Conservation (phyloP, 1,140 invertebrate genomes). For the Drosophila nigromelanica region DNA sequence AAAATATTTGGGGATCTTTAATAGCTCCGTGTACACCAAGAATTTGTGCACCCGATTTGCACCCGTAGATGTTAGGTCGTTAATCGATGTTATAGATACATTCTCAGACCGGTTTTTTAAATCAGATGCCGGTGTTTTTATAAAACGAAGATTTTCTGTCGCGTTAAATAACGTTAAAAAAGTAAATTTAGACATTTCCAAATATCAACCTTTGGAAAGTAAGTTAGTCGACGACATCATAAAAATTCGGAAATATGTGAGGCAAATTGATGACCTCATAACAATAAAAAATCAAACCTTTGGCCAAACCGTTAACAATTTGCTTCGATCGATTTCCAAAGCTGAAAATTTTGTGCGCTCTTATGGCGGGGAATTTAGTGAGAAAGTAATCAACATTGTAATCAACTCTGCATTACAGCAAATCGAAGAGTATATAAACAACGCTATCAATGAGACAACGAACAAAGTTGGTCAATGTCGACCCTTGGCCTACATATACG, state of each 20-base stretch:
- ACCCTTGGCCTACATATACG: neutral
- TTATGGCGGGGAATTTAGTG: neutral
- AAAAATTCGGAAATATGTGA: too few relatives aligned
- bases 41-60: neutral
- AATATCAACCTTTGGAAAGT: too few relatives aligned
- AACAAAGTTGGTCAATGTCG: neutral
- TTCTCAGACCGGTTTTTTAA: too few relatives aligned
- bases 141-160: too few relatives aligned
- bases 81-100: too few relatives aligned
- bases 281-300: neutral
- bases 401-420: fast-evolving
- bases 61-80: neutral
- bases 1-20: too few relatives aligned
- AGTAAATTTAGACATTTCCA: too few relatives aligned
- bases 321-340: neutral
- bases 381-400: neutral
- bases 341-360: neutral
- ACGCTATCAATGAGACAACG: neutral
- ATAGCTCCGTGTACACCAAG: too few relatives aligned
- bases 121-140: too few relatives aligned
- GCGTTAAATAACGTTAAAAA: too few relatives aligned
- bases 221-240: too few relatives aligned
- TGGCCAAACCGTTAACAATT: neutral
- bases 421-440: neutral
- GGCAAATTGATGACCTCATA: neutral